These are phyloP conservation scores for Hermodice carunculata DNA, from an alignment of 2,888 invertebrate species.

Conservation along the genomic window DNA sequence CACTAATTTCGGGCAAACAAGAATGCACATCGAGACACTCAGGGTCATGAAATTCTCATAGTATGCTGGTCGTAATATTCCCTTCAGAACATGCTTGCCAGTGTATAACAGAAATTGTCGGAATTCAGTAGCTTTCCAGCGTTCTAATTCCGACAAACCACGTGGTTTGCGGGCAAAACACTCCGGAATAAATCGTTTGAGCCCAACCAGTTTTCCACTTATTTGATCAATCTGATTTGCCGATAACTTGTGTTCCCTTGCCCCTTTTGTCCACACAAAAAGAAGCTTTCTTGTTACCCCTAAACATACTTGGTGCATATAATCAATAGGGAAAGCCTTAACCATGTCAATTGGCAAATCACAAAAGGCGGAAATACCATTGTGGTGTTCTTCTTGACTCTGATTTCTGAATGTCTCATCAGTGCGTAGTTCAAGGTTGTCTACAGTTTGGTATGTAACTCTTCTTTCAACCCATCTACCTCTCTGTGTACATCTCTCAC, in stretches of 20 bases:
- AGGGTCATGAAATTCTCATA: constrained; percentile 46
- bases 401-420: neutral
- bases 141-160: constrained; percentile 38
- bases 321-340: too few species aligned
- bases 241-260: constrained; percentile 20
- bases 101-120: constrained; percentile 52
- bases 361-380: neutral
- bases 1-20: constrained; percentile 23
- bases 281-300: constrained; percentile 49
- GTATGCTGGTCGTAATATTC: constrained; percentile 23
- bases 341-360: too few species aligned
- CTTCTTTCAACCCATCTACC: too few species aligned
- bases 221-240: constrained; percentile 3
- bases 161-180: constrained; percentile 48
- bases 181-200: constrained; percentile 31
- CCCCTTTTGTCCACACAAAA: constrained; percentile 42
- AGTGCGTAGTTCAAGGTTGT: neutral
- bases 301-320: constrained; percentile 58
- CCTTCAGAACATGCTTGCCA: constrained; percentile 41
- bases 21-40: constrained; percentile 40
- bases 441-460: neutral
- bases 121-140: constrained; percentile 55
- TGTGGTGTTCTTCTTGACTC: neutral
- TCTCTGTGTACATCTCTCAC: too few species aligned
- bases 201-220: constrained; percentile 15